Base-by-base conservation (phyloP, 2,113 vertebrate species). In the Lycaon pictus region DNA sequence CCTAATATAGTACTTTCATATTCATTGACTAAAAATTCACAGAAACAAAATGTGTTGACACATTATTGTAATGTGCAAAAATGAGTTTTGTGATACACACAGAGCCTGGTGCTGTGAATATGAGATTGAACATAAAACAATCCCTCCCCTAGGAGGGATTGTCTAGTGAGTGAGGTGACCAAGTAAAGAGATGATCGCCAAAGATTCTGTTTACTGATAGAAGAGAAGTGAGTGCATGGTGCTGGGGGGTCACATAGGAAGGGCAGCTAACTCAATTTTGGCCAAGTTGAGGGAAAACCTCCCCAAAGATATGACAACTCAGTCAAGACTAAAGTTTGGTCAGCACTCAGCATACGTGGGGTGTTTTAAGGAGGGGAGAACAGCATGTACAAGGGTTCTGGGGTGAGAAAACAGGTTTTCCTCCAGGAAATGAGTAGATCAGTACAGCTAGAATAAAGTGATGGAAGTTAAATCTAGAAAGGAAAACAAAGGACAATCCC, bases 281-380 rank as follows among this genome's bases (percentile, higher is more conserved):
- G 19, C 79, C 35, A 35, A 65, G 9, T 37, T 92, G 37, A 23
- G 25, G 11, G 32, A 65, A 51, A 55, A 72, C n/a, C 15, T 91
- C 69, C 20, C 25, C n/a, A 63, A 93, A 92, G 62, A 83, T 13
- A 51, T 32, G 71, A 56, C 96, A 91, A 55, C 16, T 82, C 82
- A 62, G n/a, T 12, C 1, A 32, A 62, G 43, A 89, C 23, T 37
- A 10, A 91, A 53, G 32, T 32, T 37, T 69, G 25, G 32, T 77
- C 86, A 85, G 29, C 85, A 35, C 37, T 67, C 79, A 35, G 55
- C 43, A 35, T 60, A 32, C 3, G 20, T 74, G 11, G 35, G 43
- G 3, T 37, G 35, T 84, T 89, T 82, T 63, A 58, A 93, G 77
- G n/a, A 95, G 96, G 65, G 35, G 29, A 89, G 65, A 58, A 62